phyloP scores from a whole-genome alignment of 2,113 vertebrate species.

The Bombycilla garrulus region DNA sequence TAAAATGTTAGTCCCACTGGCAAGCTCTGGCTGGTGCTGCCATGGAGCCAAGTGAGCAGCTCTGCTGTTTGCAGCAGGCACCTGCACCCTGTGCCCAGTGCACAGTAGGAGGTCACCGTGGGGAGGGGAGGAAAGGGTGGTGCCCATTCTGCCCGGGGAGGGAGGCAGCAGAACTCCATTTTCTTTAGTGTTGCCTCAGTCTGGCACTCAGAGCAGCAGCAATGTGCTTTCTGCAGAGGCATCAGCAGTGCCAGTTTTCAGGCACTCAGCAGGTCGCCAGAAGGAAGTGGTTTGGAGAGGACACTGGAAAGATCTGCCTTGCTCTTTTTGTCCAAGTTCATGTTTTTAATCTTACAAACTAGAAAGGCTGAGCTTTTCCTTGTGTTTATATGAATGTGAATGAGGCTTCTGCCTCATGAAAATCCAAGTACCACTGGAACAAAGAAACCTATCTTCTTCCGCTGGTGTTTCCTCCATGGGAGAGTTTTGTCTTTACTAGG shows the following conservation, averaged over 20 bases:
- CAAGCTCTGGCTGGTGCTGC: background rate
- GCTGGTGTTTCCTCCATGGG: background rate
- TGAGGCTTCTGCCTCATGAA: background rate
- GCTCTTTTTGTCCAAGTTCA: background rate
- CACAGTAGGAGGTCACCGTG: rapidly evolving
- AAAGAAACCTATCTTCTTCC: background rate
- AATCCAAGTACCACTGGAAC: background rate
- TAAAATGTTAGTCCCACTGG: background rate
- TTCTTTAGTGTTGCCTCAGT: background rate
- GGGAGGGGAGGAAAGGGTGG: rapidly evolving
- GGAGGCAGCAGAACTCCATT: background rate
- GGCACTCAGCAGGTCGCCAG: background rate
- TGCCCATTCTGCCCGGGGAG: rapidly evolving
- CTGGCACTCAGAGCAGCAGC: background rate
- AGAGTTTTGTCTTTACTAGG: background rate
- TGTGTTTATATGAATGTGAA: background rate
- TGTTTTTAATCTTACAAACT: background rate
- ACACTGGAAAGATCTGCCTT: background rate
- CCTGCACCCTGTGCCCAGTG: background rate
- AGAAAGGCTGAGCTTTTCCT: background rate
- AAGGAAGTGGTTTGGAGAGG: background rate
- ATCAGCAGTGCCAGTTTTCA: background rate
- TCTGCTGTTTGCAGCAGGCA: background rate
- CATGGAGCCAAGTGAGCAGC: background rate
- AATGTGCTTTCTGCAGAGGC: background rate